Conservation (phyloP, 2,797 vertebrate species). For the Paedocypris micromegethes region DNA sequence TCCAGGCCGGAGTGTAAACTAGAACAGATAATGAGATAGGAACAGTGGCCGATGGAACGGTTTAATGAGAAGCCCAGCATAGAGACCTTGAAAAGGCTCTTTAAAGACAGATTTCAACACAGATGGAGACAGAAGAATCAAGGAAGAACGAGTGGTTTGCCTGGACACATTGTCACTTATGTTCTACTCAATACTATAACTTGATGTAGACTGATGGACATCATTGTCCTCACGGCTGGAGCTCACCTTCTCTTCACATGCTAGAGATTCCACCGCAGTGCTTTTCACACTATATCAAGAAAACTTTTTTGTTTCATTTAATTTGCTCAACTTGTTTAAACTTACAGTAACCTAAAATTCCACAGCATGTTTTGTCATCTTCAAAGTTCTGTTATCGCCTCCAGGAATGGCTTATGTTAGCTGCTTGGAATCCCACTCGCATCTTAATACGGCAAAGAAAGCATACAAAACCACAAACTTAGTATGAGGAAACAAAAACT, state of each 20-base stretch:
- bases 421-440: not conserved
- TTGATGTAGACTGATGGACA: not conserved
- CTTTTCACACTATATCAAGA: slow-evolving; percentile 9
- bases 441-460: slow-evolving; percentile 1
- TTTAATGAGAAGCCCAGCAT: slow-evolving; percentile 40
- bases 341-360: not conserved
- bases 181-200: not conserved
- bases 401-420: slow-evolving; percentile 1
- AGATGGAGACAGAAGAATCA: slow-evolving; percentile 29
- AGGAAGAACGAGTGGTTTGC: not conserved
- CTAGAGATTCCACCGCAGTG: slow-evolving; percentile 28
- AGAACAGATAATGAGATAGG: slow-evolving; percentile 26
- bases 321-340: not conserved
- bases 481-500: slow-evolving; percentile 5
- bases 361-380: not conserved
- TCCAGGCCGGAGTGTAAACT: slow-evolving; percentile 19
- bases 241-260: slow-evolving; percentile 21
- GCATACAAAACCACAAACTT: slow-evolving; percentile 18
- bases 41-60: slow-evolving; percentile 40
- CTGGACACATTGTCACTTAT: not conserved
- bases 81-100: slow-evolving; percentile 44
- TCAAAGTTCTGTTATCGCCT: slow-evolving; percentile 1
- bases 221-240: slow-evolving; percentile 25
- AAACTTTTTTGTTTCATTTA: not conserved
- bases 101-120: slow-evolving; percentile 46